Evolutionary conservation across 2,113 vertebrate species (phyloP), one percentile per base, ranked within the genome.

Genomic region (Amia ocellicauda): DNA sequence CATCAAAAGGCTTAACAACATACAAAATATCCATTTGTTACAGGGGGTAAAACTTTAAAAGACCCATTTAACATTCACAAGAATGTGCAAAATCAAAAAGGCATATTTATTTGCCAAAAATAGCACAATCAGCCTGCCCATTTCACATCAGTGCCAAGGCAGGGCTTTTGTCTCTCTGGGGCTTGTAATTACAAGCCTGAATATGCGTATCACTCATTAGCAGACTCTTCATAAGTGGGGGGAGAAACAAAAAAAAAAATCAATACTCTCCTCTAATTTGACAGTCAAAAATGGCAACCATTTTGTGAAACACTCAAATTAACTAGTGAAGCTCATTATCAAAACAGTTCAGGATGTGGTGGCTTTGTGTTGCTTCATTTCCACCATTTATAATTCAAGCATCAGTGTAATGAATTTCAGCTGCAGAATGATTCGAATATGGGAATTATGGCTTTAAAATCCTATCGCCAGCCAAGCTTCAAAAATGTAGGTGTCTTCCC

Each of bases 281-380:
- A 58, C 55, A 59, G 22, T 66, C 47, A 58, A 36, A 66, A 41
- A 59, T 51, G 20, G 29, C 29, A 41, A 24, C 45, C 42, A 51
- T 58, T 51, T 66, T 57, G 41, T 11, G 41, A 57, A 4, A 36
- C 53, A 36, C 29, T 59, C 45, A 41, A 9, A 51, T 13, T 11
- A 58, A 58, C 17, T 23, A 50, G n/a, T 22, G 26, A 40, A 40
- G 56, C 29, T 51, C 47, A 41, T 66, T 58, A 58, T 52, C 45
- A 10, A 27, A 22, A 50, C 26, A 24, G 43, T 22, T 36, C 47
- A 62, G 47, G 47, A 23, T 51, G 60, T 28, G 22, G 14, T 13
- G 28, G 27, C 40, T 61, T 61, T 61, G 22, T 60, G 42, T 58
- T 59, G 29, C 56, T 19, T 59, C 64, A 59, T 59, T 58, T 52